Evolutionary conservation across 1,140 invertebrate species (phyloP).

Genomic region (Homalodisca vitripennis): DNA sequence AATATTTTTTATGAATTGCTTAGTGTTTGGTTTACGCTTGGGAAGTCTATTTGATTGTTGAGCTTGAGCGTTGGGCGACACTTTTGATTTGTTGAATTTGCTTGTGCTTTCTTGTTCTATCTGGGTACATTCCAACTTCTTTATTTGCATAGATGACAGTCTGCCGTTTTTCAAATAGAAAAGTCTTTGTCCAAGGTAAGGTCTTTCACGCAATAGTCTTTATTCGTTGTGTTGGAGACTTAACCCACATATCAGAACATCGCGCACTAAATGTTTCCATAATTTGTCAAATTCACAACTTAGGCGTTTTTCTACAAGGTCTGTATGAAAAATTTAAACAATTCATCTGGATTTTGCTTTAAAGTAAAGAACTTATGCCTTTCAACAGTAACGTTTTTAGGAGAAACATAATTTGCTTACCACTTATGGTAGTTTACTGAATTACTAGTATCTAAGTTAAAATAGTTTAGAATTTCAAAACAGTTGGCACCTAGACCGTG

Average conservation of each 20-base stretch:
- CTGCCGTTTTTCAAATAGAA: background rate
- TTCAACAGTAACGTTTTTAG: slow-evolving; percentile 40
- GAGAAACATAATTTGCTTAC: slow-evolving; percentile 37
- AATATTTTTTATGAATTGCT: slow-evolving; percentile 19
- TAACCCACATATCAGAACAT: slow-evolving; percentile 32
- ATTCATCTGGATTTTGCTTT: slow-evolving; percentile 37
- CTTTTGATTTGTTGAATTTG: background rate
- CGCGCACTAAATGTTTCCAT: slow-evolving; percentile 36
- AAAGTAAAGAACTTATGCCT: slow-evolving; percentile 40
- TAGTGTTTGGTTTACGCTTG: background rate
- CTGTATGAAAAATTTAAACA: slow-evolving; percentile 39
- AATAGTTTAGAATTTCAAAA: slow-evolving; percentile 38
- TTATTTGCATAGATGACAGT: slow-evolving; percentile 15
- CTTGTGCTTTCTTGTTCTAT: background rate
- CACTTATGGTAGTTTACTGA: slow-evolving; percentile 27
- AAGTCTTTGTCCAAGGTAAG: slow-evolving; percentile 10
- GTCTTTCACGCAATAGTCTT: slow-evolving; percentile 15
- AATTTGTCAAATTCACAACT: slow-evolving; percentile 39
- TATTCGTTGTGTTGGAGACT: slow-evolving; percentile 1
- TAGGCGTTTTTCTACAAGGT: slow-evolving; percentile 37
- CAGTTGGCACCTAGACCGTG: slow-evolving; percentile 39
- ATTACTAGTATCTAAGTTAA: slow-evolving; percentile 28
- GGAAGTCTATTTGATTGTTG: background rate
- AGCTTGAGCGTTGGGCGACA: background rate
- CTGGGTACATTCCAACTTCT: background rate